A percentile compares a stretch with the other conserved stretches of the same genome.
Evolutionary conservation across 1,140 invertebrate genomes (phyloP).

Genomic region (Orussus abietinus): DNA sequence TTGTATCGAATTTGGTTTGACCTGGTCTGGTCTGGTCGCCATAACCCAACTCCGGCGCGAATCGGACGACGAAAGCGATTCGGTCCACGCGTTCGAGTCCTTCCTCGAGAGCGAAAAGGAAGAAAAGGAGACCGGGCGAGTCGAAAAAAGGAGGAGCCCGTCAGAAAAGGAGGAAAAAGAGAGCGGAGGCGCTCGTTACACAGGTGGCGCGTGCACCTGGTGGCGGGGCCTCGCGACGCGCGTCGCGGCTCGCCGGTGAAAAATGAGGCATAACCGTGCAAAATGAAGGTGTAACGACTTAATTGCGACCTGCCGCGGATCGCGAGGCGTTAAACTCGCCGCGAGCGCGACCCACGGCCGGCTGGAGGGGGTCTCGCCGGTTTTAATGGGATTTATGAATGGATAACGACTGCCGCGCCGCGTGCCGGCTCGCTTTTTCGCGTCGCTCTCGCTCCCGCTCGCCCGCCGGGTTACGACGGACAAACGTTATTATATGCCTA

Average conservation of each 20-base stretch:
- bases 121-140: too few relatives aligned
- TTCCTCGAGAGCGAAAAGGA: too few relatives aligned
- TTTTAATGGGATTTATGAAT: conserved; percentile 44
- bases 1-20: too few relatives aligned
- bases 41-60: too few relatives aligned
- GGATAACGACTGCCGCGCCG: conserved; percentile 29
- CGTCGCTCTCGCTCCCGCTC: conserved; percentile 6
- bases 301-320: conserved; percentile 31
- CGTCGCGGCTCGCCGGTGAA: background rate
- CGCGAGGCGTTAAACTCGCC: conserved; percentile 28
- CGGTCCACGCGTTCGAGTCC: too few relatives aligned
- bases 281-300: conserved; percentile 34
- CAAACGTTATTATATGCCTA: conserved; percentile 27
- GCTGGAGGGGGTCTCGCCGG: conserved; percentile 18
- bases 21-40: too few relatives aligned
- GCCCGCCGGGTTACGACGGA: background rate
- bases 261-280: background rate
- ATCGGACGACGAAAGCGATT: too few relatives aligned
- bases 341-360: conserved; percentile 11
- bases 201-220: too few relatives aligned
- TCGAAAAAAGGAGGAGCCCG: too few relatives aligned
- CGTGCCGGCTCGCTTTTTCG: conserved; percentile 27
- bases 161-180: too few relatives aligned
- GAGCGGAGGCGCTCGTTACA: too few relatives aligned
- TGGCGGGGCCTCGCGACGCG: too few relatives aligned